Conservation (phyloP, 2,888 invertebrate species). For the Ochropacha duplaris region DNA sequence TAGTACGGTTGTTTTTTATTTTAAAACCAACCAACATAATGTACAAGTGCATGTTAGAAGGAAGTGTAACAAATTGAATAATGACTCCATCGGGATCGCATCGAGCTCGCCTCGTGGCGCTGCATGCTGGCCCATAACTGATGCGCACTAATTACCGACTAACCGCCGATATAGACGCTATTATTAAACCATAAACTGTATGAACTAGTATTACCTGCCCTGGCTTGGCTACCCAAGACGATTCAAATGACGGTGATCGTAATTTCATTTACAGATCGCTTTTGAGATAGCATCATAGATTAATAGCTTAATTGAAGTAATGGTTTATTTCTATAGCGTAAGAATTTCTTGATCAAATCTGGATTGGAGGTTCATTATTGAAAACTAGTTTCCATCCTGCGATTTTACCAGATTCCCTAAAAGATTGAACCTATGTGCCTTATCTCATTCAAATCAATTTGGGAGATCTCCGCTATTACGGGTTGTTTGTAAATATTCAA, state of each 20-base stretch:
- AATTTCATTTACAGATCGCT: background rate
- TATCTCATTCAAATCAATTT: too few species aligned
- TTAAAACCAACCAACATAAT: too few species aligned
- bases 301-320: background rate
- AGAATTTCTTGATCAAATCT: too few species aligned
- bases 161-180: background rate
- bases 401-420: too few species aligned
- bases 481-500: too few species aligned
- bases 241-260: background rate
- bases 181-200: background rate
- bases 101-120: slow-evolving; percentile 11
- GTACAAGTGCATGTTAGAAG: background rate
- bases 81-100: slow-evolving; percentile 31
- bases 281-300: background rate
- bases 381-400: too few species aligned
- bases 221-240: background rate
- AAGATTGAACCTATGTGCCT: too few species aligned
- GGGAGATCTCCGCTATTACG: too few species aligned
- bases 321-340: background rate
- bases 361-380: too few species aligned
- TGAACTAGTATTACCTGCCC: background rate
- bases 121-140: slow-evolving; percentile 4
- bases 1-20: too few species aligned
- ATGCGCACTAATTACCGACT: slow-evolving; percentile 6
- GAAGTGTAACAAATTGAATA: slow-evolving; percentile 38